Evolutionary conservation across 2,797 vertebrate genomes (phyloP), one percentile per base, ranked within the genome.

Genomic region (Crax fasciolata): DNA sequence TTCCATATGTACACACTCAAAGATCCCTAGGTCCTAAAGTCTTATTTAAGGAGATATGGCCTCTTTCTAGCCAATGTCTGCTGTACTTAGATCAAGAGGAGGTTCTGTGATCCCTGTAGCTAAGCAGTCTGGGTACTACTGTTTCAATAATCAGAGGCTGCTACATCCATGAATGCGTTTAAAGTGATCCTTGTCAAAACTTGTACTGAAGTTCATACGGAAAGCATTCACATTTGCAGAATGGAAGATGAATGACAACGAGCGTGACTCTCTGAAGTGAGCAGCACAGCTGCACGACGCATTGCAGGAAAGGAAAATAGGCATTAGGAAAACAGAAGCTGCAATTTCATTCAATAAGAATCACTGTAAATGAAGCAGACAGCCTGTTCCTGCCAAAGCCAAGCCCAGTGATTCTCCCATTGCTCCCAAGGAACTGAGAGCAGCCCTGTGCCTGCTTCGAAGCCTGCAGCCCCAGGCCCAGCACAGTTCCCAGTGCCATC

Each of bases 241-340:
- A 79, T 3, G n/a, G 78, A 93, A 96, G 61, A 85, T 62, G 84
- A 95, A 87, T 11, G 72, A 91, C 46, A 70, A 88, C 13, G 39
- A 92, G 43, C 54, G 80, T 89, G 84, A 54, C 75, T 76, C 75
- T 77, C 57, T 63, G 76, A 54, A 93, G 38, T 3, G 48, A 95
- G 71, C 73, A 91, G 73, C 81, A 70, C 6, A 70, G 71, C 80
- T 63, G 54, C 71, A 57, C 9, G 85, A 84, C 41, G 55, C 15
- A 76, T 52, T 76, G 81, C 87, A 77, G 46, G 62, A 84, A 84
- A 86, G 57, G 49, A 88, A 93, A 90, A 80, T 5, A 84, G 78
- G 78, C 91, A 71, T 7, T 20, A 81, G 58, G 79, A 89, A 87
- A 94, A 89, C 71, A 82, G 95, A 87, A 87, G 87, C 79, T 86